Base-by-base conservation (phyloP, 2,888 invertebrate genomes). In the Micoletzkya japonica region DNA sequence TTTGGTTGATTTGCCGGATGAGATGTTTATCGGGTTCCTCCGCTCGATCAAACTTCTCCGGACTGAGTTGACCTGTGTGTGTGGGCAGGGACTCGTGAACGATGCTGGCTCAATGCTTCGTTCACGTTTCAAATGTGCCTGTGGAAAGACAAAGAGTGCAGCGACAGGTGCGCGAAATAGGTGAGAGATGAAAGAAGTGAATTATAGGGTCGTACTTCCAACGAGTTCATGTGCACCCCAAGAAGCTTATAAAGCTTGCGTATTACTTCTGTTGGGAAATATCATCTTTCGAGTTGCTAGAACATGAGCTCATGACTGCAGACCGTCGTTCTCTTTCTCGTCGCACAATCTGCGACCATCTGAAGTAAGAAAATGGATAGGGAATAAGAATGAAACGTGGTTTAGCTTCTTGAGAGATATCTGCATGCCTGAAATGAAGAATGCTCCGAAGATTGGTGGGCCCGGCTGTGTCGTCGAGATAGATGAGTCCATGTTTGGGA, bases 351-450 rank as follows among this genome's bases (percentile, higher is more conserved):
- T 59, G 17, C 3, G 59, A 59, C 24, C 39, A 26, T n/a, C 2
- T 39, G 1, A 20, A 2, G 58, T 58, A 24, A 58, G 34, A 24
- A 4, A 30, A 26, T 7, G 4, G 54, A 6, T 50, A 50, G 24
- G n/a, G 4, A 4, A 54, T 54, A 28, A 54, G 3, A 30, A n/a
- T 4, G 14, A 34, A 58, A 34, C 34, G 58, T 28, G 28, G 7
- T 50, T 30, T 28, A 64, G 64, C 37, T 66, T 66, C 54, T 24
- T 54, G n/a, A 32, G 66, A 2, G 66, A 66, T 14, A 24, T 66
- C 34, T 66, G 66, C 24, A 6, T 39, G 1, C 1, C 1, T 7
- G 52, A 17, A 1, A 4, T 66, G 10, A 36, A 34, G 6, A 3
- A 3, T 1, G n/a, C 32, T 6, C n/a, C 4, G 56, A 44, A 63